A percentile compares a stretch with the other conserved stretches of the same genome.
Evolutionary conservation across 2,113 vertebrate species (phyloP).

Genomic region (Ellobius talpinus): DNA sequence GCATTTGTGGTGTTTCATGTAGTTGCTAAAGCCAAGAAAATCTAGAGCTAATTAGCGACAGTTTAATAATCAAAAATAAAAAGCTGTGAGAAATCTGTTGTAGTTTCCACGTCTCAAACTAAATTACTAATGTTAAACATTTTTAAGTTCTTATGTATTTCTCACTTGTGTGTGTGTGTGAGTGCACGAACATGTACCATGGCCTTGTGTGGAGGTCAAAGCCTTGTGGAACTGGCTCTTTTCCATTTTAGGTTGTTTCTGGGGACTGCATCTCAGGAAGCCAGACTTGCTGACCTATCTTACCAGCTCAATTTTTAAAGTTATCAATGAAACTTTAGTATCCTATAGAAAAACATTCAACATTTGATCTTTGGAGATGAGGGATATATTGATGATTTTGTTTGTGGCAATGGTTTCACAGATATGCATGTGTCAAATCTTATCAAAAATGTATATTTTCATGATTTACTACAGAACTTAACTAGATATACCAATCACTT

Average conservation of each 20-base stretch:
- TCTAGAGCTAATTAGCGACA: not conserved
- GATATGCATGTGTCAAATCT: not conserved
- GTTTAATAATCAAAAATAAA: slow-evolving; percentile 31
- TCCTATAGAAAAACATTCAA: slow-evolving; percentile 20
- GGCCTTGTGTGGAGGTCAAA: not conserved
- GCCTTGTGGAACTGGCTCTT: not conserved
- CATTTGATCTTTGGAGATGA: not conserved
- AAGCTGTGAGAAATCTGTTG: not conserved
- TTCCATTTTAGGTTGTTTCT: not conserved
- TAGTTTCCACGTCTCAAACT: not conserved
- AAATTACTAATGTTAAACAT: slow-evolving; percentile 42
- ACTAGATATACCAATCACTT: not conserved
- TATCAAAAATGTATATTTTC: not conserved
- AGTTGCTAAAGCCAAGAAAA: not conserved
- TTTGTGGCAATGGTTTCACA: not conserved
- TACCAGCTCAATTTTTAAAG: not conserved
- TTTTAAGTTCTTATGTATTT: not conserved
- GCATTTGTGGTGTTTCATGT: not conserved
- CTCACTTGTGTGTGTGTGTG: not conserved
- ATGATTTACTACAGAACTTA: slow-evolving; percentile 47
- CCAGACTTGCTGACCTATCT: not conserved
- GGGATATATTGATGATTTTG: slow-evolving; percentile 8
- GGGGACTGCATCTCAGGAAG: not conserved
- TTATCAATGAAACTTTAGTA: slow-evolving; percentile 32
- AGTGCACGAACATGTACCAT: not conserved